Evolutionary conservation across 2,797 vertebrate species (phyloP), one percentile per base, ranked within the genome.

Genomic region (Pterois miles): DNA sequence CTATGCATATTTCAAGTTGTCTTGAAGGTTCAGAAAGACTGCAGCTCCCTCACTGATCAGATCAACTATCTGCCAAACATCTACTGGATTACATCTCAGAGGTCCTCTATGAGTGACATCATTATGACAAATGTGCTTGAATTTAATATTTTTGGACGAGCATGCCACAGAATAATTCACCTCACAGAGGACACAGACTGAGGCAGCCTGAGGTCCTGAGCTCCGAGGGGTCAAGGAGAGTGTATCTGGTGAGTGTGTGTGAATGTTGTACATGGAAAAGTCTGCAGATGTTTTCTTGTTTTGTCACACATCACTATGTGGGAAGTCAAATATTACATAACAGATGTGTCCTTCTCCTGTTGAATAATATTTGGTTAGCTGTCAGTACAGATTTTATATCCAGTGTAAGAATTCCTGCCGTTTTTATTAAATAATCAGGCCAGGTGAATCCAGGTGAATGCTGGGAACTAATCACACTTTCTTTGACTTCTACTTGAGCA

Each of bases 361-460:
- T 68, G n/a, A 46, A 65, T 36, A 73, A 75, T 89, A 71, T 89
- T 91, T 89, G 78, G 33, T 86, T 65, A 88, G 86, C 76, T 88
- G 81, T 71, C 46, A 25, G 64, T 46, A 20, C 20, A 48, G 38
- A 58, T 36, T 52, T 4, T 34, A 69, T 34, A 69, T 43, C 31
- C 66, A 80, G 34, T 53, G 58, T 23, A 69, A 38, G 11, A 36
- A 76, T 87, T 80, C 34, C 9, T 50, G 8, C 13, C 18, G 2
- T 14, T 73, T 36, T 40, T 9, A 52, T 33, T 0, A 52, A 57
- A 58, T 56, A 52, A 60, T 48, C 16, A 36, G 33, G 8, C 6
- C 27, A 50, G n/a, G 13, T 69, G 40, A 80, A 65, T 65, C 11
- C 43, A 65, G 59, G 57, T 43, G 3, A 77, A 43, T 3, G 0